Evolutionary conservation across 1,140 invertebrate genomes (phyloP), one percentile per base, ranked within the genome.

Genomic region (Drosophila melanica): DNA sequence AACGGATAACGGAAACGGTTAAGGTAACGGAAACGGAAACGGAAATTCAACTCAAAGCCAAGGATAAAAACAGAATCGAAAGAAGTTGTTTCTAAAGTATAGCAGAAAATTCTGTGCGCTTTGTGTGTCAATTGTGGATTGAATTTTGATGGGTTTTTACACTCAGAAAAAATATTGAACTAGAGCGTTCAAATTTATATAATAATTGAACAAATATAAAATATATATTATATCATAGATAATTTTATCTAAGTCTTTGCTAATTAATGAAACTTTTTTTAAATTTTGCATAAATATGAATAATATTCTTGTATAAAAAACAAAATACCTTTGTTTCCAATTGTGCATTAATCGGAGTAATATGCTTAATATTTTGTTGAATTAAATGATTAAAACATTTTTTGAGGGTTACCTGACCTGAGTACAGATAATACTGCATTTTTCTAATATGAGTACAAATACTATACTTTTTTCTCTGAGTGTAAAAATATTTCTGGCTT

Each of bases 1-100:
- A 27, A 70, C 51, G 37, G 41, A 72, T 58, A 79, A 79, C 42
- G 30, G 39, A 62, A 77, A 79, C 55, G 55, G 48, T 64, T 78
- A 60, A 14, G 48, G 35, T 65, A 77, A 65, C 20, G 30, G 57
- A 75, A 85, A 57, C 41, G 45, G n/a, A 51, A 51, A 50, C 18
- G 35, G 60, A 71, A 63, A 53, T 10, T 18, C 44, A 50, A 68
- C 51, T 53, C 18, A 62, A 54, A 45, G 14, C 16, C 33, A 44
- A 30, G 23, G 33, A 51, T n/a, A 50, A 53, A 18, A 18, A 58
- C 2, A 64, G 47, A 53, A 58, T 44, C 14, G 23, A 41, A 50
- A 59, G 37, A 57, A 76, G 35, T 44, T 37, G n/a, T 48, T 16
- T 27, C 0, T 9, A 48, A 75, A 77, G 42, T 55, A 54, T 44